A percentile compares a stretch with the other conserved stretches of the same genome.
These are phyloP conservation scores for Anastrepha ludens DNA, from an alignment of 1,140 invertebrate genomes.

Conservation along the genomic window DNA sequence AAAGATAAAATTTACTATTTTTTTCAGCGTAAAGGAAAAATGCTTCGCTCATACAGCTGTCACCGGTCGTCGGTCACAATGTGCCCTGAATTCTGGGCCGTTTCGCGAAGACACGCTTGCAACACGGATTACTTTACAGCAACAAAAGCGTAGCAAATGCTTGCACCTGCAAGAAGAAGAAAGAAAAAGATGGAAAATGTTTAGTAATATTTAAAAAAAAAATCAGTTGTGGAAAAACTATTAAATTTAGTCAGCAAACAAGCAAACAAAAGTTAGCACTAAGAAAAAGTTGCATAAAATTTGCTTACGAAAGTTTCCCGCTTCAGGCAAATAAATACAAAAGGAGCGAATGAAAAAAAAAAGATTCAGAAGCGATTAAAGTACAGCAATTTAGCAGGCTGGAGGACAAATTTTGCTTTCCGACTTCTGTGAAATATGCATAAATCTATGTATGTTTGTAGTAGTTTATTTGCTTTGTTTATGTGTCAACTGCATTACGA, in stretches of 20 bases:
- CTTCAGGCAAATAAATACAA: neutral
- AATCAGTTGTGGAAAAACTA: neutral
- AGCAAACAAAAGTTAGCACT: conserved; percentile 3
- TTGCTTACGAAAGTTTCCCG: conserved; percentile 39
- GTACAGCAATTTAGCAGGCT: neutral
- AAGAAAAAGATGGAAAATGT: neutral
- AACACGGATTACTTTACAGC: neutral
- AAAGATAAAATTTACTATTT: neutral
- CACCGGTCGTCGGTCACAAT: neutral
- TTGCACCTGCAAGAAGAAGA: conserved; percentile 4
- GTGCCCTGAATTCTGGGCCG: neutral
- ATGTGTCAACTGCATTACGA: conserved; percentile 34
- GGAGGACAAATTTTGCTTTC: conserved; percentile 33
- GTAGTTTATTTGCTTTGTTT: neutral
- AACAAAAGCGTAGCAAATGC: conserved; percentile 1
- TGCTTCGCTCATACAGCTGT: neutral
- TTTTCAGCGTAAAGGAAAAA: neutral
- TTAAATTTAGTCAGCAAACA: neutral
- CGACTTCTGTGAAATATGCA: neutral
- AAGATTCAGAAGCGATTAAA: conserved; percentile 9
- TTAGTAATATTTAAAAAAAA: conserved; percentile 35
- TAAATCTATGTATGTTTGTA: neutral
- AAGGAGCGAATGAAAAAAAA: neutral
- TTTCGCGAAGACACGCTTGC: neutral
- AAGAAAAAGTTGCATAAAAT: conserved; percentile 48